Evolutionary conservation across 2,888 invertebrate species (phyloP), one percentile per base, ranked within the genome.

Genomic region (Thelaira solivaga): DNA sequence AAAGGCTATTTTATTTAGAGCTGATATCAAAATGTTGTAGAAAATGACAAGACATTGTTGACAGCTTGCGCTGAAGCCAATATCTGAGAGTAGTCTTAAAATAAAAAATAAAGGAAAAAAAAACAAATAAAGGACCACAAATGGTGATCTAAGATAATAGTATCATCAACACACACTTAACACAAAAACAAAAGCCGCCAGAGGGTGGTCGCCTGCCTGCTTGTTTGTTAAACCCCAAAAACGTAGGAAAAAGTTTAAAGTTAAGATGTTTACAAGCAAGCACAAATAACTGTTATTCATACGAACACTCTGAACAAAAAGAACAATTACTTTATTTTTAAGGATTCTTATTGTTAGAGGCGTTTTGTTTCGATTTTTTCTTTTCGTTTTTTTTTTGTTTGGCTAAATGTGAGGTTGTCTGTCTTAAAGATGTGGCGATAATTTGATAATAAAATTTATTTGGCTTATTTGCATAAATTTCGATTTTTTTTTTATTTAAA

Each of bases 141-240:
- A 83, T 84, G 82, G 80, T 80, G 81, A 84, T 80, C 82, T 83
- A 82, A 87, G 86, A 86, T 87, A 87, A 86, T 86, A 82, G 86
- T 83, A 86, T 87, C 86, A 87, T 87, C 87, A 87, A 85, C 87
- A 84, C 86, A 73, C 75, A 76, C 74, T 74, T 71, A 67, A 55
- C 43, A 57, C 39, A 13, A 65, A 68, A 59, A 72, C 57, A 72
- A 76, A 78, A 41, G 67, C 18, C 64, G 74, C 71, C 20, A 29
- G 69, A 69, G 69, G 67, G 65, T 65, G 68, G 65, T 22, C 24
- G 36, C 43, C 24, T 49, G 49, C 49, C 49, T 29, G 53, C 22
- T 26, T 41, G 45, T 10, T 47, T 62, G 13, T 53, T 43, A 74
- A 71, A 26, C 39, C 51, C n/a, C 43, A 51, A 59, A 71, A 75